A percentile compares a stretch with the other conserved stretches of the same genome.
These are phyloP conservation scores for Ariolimax columbianus DNA, from an alignment of 2,888 invertebrate genomes.

Conservation along the genomic window DNA sequence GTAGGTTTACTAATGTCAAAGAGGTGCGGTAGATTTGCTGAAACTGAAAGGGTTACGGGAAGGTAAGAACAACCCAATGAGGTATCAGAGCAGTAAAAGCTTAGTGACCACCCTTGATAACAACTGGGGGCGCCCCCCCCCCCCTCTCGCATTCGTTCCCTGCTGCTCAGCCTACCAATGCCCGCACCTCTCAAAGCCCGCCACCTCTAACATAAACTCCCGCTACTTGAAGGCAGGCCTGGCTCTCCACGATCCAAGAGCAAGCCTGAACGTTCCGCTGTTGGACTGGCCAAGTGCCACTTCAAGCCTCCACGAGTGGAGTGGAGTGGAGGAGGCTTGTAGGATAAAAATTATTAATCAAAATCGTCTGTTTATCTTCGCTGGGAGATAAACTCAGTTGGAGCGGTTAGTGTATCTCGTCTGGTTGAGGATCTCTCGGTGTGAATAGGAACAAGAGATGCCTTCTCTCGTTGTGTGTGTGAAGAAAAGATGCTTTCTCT, in stretches of 20 bases:
- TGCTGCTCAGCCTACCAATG: too few relatives aligned
- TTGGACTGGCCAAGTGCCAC: constrained; percentile 10
- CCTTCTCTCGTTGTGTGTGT: too few relatives aligned
- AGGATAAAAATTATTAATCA: constrained; percentile 5
- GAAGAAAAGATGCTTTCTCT: too few relatives aligned
- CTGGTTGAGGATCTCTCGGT: background rate
- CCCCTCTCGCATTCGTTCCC: too few relatives aligned
- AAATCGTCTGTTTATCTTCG: background rate
- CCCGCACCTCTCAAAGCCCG: background rate
- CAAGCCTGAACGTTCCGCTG: background rate
- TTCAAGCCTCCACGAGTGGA: background rate
- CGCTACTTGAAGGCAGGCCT: background rate
- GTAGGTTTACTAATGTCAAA: too few relatives aligned
- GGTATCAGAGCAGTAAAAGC: too few relatives aligned
- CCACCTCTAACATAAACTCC: background rate
- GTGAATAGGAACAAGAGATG: too few relatives aligned
- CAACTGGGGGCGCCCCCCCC: too few relatives aligned
- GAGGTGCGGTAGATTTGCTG: too few relatives aligned
- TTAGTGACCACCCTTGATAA: too few relatives aligned
- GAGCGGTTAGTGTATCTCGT: background rate
- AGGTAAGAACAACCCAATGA: too few relatives aligned
- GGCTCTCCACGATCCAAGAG: background rate
- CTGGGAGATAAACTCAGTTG: background rate
- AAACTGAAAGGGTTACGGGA: too few relatives aligned
- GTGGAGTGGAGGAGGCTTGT: background rate